phyloP scores from a whole-genome alignment of 1,140 invertebrate genomes.

The Ceratina japonica region DNA sequence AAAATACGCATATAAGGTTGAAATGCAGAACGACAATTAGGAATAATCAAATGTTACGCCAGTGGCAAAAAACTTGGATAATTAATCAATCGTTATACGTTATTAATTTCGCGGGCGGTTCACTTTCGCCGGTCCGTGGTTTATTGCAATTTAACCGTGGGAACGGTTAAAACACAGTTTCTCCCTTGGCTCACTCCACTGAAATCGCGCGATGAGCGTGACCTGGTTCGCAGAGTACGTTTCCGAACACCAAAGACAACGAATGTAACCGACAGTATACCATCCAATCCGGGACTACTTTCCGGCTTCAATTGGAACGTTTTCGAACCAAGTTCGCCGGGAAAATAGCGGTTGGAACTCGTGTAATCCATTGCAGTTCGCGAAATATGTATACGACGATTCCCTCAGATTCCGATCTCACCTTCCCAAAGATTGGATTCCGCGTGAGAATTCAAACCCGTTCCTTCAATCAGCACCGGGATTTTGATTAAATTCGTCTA shows the following conservation, averaged over 20 bases:
- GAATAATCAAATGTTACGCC: too few species aligned
- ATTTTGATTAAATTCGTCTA: not conserved
- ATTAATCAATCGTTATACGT: too few species aligned
- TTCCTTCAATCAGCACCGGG: not conserved
- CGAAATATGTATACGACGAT: not conserved
- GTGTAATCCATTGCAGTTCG: not conserved
- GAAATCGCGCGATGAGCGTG: not conserved
- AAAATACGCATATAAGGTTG: not conserved
- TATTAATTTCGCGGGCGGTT: not conserved
- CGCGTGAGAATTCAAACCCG: too few species aligned
- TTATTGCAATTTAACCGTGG: not conserved
- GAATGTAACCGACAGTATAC: constrained; percentile 11
- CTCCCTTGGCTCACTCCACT: not conserved
- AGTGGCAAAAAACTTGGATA: too few species aligned
- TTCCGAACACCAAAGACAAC: constrained; percentile 10
- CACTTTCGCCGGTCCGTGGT: not conserved
- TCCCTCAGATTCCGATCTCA: not conserved
- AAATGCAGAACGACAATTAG: not conserved
- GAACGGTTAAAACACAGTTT: not conserved
- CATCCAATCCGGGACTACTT: not conserved
- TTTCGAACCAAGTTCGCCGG: not conserved
- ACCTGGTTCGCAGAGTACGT: constrained; percentile 11
- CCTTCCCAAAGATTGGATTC: not conserved
- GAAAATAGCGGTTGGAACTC: not conserved
- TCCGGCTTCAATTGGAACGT: not conserved